These are phyloP conservation scores for Galaxea fascicularis DNA, from an alignment of 92 coral and sea anemone species.

Conservation along the genomic window DNA sequence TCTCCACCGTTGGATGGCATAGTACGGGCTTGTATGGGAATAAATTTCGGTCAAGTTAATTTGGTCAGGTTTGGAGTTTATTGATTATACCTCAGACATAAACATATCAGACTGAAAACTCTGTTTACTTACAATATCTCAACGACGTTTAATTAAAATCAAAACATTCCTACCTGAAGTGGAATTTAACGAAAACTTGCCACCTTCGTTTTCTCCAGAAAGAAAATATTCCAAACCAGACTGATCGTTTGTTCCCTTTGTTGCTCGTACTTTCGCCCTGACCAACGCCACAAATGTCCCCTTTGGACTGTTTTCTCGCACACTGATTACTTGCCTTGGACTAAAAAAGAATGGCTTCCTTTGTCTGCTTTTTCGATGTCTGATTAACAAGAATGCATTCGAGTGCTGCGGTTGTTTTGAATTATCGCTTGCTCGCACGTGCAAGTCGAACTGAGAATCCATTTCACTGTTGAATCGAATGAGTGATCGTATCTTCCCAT, in stretches of 20 bases:
- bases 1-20: neutral
- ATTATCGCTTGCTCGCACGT: conserved; percentile 83
- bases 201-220: conserved; percentile 70
- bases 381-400: conserved; percentile 65
- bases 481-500: conserved; percentile 71
- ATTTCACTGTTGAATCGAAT: conserved; percentile 67
- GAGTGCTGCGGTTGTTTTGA: conserved; percentile 79
- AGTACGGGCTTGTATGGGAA: neutral
- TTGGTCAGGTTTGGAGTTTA: neutral
- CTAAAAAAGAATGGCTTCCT: conserved; percentile 77
- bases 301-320: conserved; percentile 77
- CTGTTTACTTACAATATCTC: conserved; percentile 21
- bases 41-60: neutral
- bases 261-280: conserved; percentile 53
- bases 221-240: conserved; percentile 59
- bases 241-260: conserved; percentile 9
- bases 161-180: conserved; percentile 76
- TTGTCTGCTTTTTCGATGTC: conserved; percentile 49
- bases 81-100: neutral
- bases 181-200: conserved; percentile 72
- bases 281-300: conserved; percentile 85
- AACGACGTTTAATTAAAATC: conserved; percentile 6
- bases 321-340: conserved; percentile 53
- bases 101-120: conserved; percentile 7
- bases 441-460: conserved; percentile 71